Evolutionary conservation across 2,797 vertebrate species (phyloP).

Genomic region (Falco biarmicus): DNA sequence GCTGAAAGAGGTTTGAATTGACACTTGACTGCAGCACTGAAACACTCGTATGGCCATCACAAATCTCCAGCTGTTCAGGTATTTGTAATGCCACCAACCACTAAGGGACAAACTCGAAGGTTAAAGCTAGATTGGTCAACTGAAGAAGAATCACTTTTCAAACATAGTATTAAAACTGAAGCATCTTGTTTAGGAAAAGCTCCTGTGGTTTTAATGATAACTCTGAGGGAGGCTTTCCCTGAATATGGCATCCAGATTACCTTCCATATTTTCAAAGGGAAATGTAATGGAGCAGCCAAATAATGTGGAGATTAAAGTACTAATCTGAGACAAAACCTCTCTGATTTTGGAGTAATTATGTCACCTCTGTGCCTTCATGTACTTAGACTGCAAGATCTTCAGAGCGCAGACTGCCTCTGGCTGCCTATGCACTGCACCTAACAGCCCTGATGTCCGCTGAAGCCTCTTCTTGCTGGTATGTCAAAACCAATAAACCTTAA

Average conservation of each 20-base stretch:
- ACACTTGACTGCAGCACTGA: background rate
- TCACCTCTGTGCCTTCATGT: background rate
- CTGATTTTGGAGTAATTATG: background rate
- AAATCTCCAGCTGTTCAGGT: background rate
- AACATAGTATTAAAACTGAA: background rate
- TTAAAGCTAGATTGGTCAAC: background rate
- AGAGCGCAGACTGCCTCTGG: background rate
- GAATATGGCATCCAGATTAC: background rate
- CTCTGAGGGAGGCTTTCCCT: background rate
- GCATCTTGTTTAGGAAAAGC: background rate
- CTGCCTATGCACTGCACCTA: background rate
- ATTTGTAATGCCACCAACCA: background rate
- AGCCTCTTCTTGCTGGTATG: background rate
- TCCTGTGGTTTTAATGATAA: background rate
- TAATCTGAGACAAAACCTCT: background rate
- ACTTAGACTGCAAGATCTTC: background rate
- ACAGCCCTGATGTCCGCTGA: background rate
- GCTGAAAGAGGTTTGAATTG: background rate
- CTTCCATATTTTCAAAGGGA: background rate
- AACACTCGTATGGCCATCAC: rapidly evolving
- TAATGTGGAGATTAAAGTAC: background rate
- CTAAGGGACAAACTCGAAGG: background rate
- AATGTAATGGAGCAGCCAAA: background rate
- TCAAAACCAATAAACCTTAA: background rate
- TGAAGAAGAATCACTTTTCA: background rate